phyloP scores from a whole-genome alignment of 2,797 vertebrate genomes.

The Pipistrellus pipistrellus region DNA sequence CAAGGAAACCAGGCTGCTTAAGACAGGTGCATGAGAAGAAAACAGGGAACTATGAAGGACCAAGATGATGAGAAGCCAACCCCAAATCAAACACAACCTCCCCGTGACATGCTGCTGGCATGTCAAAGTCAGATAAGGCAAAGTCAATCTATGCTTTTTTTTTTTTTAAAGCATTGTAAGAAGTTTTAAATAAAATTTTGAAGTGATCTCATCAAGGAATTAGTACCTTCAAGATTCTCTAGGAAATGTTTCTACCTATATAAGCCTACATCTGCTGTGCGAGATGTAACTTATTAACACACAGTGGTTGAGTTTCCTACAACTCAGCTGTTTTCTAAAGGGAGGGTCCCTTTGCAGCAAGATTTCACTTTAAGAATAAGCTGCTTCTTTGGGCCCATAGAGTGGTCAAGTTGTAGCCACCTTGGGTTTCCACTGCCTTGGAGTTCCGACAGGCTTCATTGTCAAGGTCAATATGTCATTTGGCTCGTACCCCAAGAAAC shows the following conservation, averaged over 20 bases:
- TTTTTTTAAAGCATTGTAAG: no score
- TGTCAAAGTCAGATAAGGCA: not conserved
- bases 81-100: not conserved
- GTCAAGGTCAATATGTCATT: not conserved
- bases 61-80: not conserved
- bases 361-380: not conserved
- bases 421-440: not conserved
- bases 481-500: not conserved
- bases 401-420: not conserved
- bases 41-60: not conserved
- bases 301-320: not conserved
- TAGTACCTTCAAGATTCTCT: not conserved
- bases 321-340: not conserved
- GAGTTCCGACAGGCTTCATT: not conserved
- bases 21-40: not conserved
- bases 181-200: slow-evolving; percentile 5
- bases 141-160: not conserved
- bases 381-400: not conserved
- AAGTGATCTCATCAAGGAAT: not conserved
- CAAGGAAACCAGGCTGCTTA: not conserved
- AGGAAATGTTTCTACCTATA: not conserved
- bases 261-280: not conserved
- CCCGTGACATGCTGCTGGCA: not conserved
- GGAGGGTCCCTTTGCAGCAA: not conserved
- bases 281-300: not conserved